Evolutionary conservation across 2,888 invertebrate genomes (phyloP), one percentile per base, ranked within the genome.

Genomic region (Glaucopsyche alexis): DNA sequence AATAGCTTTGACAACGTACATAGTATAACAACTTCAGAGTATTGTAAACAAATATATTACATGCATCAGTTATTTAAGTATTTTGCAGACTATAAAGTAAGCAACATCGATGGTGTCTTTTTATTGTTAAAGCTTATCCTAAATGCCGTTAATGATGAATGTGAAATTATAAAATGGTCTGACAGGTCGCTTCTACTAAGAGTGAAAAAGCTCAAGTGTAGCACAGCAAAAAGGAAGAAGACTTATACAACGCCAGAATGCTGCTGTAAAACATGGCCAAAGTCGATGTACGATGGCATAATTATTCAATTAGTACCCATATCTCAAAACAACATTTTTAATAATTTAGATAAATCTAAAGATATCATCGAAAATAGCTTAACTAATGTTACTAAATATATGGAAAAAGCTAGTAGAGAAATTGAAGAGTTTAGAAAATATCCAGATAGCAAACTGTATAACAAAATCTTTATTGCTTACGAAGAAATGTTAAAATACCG

Each of bases 401-500:
- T 72, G 40, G 16, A 72, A 42, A n/a, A 66, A 13, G 72, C 65
- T 40, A 50, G 65, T 38, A 19, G 13, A 40, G 66, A 65, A 38
- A 49, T 72, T 16, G 14, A 14, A n/a, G 19, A 40, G 9, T 72
- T 65, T 40, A 52, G 40, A 40, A 50, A 7, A 16, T 72, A 66
- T 66, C 38, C 11, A 11, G 72, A 72, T 13, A 72, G 50, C n/a
- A 66, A 65, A 16, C 38, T 49, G 13, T 72, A 66, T 38, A 66
- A 72, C 38, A 72, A 66, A 1, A 66, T 65, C 66, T 66, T 66
- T 14, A 72, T 50, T 11, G 66, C 40, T 9, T 72, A 72, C 40
- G 66, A 66, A 9, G 72, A 72, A 50, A 72, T 72, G 72, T 50
- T 72, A 19, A 5, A 72, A 66, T 72, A 72, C 38, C 14, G n/a